Base-by-base conservation (phyloP, 1,140 invertebrate species). In the Drosophila lacertosa region DNA sequence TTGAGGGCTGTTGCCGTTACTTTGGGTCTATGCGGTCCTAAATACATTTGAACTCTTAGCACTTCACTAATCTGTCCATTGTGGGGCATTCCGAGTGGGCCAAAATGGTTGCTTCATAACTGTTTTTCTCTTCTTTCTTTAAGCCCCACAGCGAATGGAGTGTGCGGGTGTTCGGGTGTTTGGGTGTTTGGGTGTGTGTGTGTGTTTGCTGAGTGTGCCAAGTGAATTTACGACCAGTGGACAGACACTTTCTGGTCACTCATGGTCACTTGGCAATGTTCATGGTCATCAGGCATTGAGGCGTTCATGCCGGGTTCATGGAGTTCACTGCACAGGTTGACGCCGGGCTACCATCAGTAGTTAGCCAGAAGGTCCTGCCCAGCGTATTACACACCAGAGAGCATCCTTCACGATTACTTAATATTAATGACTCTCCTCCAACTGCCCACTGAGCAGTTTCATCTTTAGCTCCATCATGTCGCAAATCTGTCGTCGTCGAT, bases 381-480 rank as follows among this genome's bases (percentile, higher is more conserved):
- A 68, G 40, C 48, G 66, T 74, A 86, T 86, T 86, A 81, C 74
- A 70, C 82, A 71, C 82, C 74, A 82, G 82, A 86, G 82, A 86
- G 82, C 78, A 88, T 75, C 78, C 82, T 88, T 88, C 82, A 88
- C 78, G 83, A 89, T 88, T 88, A 88, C 82, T 88, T 88, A 88
- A 88, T 88, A 88, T 88, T 88, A 88, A 88, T 88, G 82, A 89
- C 71, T 63, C 32, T 59, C 32, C 66, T 54, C 70, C 63, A 59
- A 50, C 59, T n/a, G 62, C 40, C 22, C 37, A 32, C 47, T 22
- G 9, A 33, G 5, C 35, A 37, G n/a, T 10, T 42, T 18, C 26
- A 15, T 22, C 39, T 35, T 26, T 32, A 11, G 35, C 48, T 26
- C 15, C 16, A 24, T 18, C 47, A 84, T 86, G 81, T 86, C 81